Base-by-base conservation (phyloP, 1,140 invertebrate genomes). In the Halictus rubicundus region DNA sequence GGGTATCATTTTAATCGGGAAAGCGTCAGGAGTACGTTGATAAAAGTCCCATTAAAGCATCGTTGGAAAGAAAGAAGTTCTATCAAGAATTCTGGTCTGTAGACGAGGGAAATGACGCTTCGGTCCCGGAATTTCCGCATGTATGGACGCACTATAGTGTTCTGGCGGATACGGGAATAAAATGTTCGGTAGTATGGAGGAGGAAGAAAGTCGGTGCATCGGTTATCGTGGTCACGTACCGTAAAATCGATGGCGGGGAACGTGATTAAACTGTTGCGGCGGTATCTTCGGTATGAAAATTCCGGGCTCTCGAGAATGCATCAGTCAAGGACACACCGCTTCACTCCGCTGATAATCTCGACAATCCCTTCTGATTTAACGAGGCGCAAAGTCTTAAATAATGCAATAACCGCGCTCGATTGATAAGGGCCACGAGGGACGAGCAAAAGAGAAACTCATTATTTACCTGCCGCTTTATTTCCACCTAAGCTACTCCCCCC, bases 261-360 rank as follows among this genome's bases (percentile, higher is more conserved):
- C 52, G 23, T 68, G 52, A 68, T 68, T 46, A 27, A 60, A 42
- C 16, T 19, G 21, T 68, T 39, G 59, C 21, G 14, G 21, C 21
- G 4, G 42, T 57, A 37, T 46, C 54, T 54, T 39, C 25, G 25
- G 12, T 0, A 23, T 65, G 23, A 60, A 46, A 27, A 54, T 49
- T 49, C 42, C 8, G 42, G 21, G 21, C 1, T 37, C 21, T 0
- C 7, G 19, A 61, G 52, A 46, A 60, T 49, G 64, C 25, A 73
- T 73, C 16, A 21, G 6, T 61, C 65, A 77, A 69, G 74, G 39
- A 77, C 64, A 49, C 32, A 32, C 4, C 7, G 23, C 21, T 68
- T 8, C 1, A 60, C 27, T 4, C 32, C 21, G 54, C 54, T 19
- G 19, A 37, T 65, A 60, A 76, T 76, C 74, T 46, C 25, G 21